phyloP scores from a whole-genome alignment of 2,888 invertebrate genomes.

The Eulithis testata region DNA sequence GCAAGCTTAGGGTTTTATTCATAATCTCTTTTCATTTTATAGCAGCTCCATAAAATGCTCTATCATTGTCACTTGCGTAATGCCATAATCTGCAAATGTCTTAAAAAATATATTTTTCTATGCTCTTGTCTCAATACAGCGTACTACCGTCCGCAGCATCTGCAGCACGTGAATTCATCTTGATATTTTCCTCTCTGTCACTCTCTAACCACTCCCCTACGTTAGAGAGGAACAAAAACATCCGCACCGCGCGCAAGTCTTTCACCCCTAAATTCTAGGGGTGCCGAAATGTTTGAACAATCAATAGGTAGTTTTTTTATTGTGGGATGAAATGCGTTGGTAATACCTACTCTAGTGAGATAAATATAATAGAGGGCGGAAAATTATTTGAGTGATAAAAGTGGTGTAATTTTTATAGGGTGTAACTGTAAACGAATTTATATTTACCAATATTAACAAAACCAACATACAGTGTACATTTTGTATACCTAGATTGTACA shows the following conservation, averaged over 20 bases:
- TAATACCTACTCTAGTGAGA: conserved; percentile 41
- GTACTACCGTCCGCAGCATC: conserved; percentile 66
- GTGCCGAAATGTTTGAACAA: conserved; percentile 62
- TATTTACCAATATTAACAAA: background rate
- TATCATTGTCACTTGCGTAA: too few species aligned
- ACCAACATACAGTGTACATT: too few species aligned
- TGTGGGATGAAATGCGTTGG: conserved; percentile 44
- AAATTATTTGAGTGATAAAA: conserved; percentile 1
- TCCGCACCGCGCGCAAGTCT: conserved; percentile 73
- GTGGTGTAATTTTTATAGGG: conserved; percentile 7
- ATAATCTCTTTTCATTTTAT: too few species aligned
- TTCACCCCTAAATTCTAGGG: conserved; percentile 55
- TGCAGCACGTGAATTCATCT: conserved; percentile 75
- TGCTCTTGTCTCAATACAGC: conserved; percentile 48
- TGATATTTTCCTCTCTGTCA: conserved; percentile 54
- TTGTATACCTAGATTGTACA: too few species aligned
- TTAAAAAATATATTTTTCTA: background rate
- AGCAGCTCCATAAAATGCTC: too few species aligned
- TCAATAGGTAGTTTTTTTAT: conserved; percentile 70
- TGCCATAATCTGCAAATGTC: too few species aligned
- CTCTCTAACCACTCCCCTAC: conserved; percentile 42
- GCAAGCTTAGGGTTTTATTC: too few species aligned
- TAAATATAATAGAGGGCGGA: conserved; percentile 37
- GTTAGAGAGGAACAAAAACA: conserved; percentile 53
- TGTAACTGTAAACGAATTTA: background rate